A percentile compares a stretch with the other conserved stretches of the same genome.
These are phyloP conservation scores for Tarsius wallacei DNA, from an alignment of 2,797 vertebrate genomes.

Conservation along the genomic window DNA sequence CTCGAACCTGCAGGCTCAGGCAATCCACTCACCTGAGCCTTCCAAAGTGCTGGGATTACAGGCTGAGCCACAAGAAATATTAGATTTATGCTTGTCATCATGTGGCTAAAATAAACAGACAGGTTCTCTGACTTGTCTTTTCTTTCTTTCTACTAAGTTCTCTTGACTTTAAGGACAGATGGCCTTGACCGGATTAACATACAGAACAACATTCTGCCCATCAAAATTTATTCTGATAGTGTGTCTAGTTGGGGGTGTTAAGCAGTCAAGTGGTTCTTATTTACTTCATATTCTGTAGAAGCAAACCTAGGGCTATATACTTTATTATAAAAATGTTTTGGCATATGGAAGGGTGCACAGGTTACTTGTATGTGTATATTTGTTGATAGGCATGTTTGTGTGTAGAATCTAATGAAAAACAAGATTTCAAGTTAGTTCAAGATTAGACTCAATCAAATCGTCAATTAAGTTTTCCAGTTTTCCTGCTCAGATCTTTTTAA, in stretches of 20 bases:
- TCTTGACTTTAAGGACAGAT: neutral
- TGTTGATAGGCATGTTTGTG: neutral
- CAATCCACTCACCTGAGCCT: no score
- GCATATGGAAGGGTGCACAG: neutral
- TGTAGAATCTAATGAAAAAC: neutral
- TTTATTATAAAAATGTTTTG: slow-evolving; percentile 28
- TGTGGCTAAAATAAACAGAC: slow-evolving; percentile 1
- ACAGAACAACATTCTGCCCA: neutral
- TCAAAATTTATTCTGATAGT: neutral
- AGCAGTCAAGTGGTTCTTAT: neutral
- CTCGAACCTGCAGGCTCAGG: no score
- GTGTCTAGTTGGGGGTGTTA: neutral
- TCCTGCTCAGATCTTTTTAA: neutral
- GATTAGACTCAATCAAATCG: neutral
- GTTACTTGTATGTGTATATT: neutral
- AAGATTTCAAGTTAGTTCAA: slow-evolving; percentile 34
- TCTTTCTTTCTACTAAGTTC: neutral
- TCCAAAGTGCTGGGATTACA: no score
- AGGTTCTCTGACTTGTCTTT: neutral
- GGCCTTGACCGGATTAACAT: neutral
- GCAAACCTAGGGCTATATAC: neutral
- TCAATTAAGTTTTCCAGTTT: neutral
- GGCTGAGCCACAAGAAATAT: neutral
- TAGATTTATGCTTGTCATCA: slow-evolving; percentile 38
- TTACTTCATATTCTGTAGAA: neutral